Conservation (phyloP, 2,113 vertebrate species). For the Arizona elegans region DNA sequence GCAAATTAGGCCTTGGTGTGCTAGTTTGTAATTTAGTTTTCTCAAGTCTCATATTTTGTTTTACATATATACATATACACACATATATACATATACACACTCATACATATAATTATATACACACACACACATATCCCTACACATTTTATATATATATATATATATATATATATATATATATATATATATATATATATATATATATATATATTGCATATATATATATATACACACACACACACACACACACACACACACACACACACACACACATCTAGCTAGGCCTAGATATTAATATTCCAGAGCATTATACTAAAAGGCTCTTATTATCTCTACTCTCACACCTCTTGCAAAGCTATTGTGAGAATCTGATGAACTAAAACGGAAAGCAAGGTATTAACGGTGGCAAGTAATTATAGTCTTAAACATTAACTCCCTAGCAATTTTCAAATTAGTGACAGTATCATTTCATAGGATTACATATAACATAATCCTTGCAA, state of each 20-base stretch:
- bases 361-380: conserved; percentile 36
- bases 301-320: conserved; percentile 26
- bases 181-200: no score
- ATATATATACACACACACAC: no score
- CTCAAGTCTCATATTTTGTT: conserved; percentile 21
- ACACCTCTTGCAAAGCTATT: conserved; percentile 6
- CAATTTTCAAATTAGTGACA: conserved; percentile 71
- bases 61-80: no score
- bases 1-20: conserved; percentile 22
- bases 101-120: no score
- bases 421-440: conserved; percentile 64
- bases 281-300: conserved; percentile 33
- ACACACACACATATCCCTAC: neutral
- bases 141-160: neutral
- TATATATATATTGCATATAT: no score
- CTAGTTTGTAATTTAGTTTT: conserved; percentile 35
- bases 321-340: conserved; percentile 15
- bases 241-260: neutral
- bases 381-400: conserved; percentile 57
- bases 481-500: conserved; percentile 55
- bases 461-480: conserved; percentile 64
- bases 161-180: no score
- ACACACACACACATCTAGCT: neutral
- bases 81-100: neutral
- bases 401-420: conserved; percentile 58